Conservation (phyloP, 1,140 invertebrate species). For the Leptinotarsa defecta region DNA sequence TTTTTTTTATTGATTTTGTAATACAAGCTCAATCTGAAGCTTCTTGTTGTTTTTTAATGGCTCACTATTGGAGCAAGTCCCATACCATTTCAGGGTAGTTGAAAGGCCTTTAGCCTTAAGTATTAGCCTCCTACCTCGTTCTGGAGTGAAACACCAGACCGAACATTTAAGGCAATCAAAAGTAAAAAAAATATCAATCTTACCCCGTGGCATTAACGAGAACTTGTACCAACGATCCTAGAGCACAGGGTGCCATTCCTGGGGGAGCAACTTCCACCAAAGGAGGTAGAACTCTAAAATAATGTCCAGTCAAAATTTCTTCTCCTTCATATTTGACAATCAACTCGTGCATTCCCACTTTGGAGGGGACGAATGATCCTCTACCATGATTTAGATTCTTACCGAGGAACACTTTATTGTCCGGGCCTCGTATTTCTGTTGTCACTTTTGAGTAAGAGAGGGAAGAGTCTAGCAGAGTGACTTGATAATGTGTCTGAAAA, state of each 20-base stretch:
- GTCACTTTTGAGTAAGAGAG: constrained; percentile 78
- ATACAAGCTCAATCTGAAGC: no score
- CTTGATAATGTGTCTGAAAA: constrained; percentile 77
- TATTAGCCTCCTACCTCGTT: no score
- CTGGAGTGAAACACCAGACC: no score
- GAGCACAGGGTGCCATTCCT: constrained; percentile 91
- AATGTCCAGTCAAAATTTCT: constrained; percentile 63
- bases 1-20: no score
- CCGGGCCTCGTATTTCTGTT: constrained; percentile 69
- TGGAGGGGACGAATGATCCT: constrained; percentile 84
- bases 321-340: constrained; percentile 68
- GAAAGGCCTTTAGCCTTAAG: no score
- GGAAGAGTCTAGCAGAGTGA: constrained; percentile 78
- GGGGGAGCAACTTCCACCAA: constrained; percentile 83
- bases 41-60: no score
- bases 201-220: constrained; percentile 86
- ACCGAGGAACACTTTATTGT: constrained; percentile 69
- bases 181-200: not conserved
- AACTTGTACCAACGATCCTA: constrained; percentile 93
- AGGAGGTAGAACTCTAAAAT: constrained; percentile 85
- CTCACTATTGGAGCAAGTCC: no score
- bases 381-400: constrained; percentile 72
- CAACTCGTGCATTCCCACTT: constrained; percentile 90
- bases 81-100: no score
- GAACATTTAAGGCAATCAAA: not conserved